These are phyloP conservation scores for Macrophya alboannulata DNA, from an alignment of 2,888 invertebrate genomes.

Conservation along the genomic window DNA sequence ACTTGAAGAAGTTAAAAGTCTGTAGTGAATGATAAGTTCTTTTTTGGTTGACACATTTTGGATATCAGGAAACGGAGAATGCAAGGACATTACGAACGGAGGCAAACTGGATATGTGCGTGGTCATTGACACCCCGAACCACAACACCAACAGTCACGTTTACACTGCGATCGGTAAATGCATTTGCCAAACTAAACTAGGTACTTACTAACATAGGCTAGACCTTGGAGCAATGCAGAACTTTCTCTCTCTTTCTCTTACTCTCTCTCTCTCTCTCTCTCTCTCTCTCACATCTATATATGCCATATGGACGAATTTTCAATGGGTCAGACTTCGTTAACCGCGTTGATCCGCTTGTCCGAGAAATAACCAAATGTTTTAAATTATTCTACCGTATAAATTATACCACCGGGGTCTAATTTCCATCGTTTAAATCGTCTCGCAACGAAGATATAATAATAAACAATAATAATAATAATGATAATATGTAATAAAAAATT, in stretches of 20 bases:
- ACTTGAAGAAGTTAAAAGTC: neutral
- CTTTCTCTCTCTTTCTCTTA: neutral
- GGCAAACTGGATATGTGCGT: constrained; percentile 69
- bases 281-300: too few relatives aligned
- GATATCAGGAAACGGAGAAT: constrained; percentile 57
- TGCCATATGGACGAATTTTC: neutral
- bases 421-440: neutral
- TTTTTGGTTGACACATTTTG: constrained; percentile 40
- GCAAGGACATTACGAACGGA: constrained; percentile 58
- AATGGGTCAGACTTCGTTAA: constrained; percentile 6
- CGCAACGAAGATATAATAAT: neutral
- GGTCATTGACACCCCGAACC: constrained; percentile 67
- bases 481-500: neutral
- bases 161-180: constrained; percentile 71
- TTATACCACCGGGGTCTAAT: neutral
- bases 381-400: neutral
- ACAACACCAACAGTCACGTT: constrained; percentile 69
- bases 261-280: neutral
- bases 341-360: neutral
- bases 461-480: neutral
- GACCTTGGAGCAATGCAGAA: neutral
- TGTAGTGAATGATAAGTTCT: constrained; percentile 29
- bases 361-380: neutral
- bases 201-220: constrained; percentile 26
- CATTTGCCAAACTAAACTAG: constrained; percentile 54